phyloP scores from a whole-genome alignment of 2,888 invertebrate species.

The Lithophane ornitopus region DNA sequence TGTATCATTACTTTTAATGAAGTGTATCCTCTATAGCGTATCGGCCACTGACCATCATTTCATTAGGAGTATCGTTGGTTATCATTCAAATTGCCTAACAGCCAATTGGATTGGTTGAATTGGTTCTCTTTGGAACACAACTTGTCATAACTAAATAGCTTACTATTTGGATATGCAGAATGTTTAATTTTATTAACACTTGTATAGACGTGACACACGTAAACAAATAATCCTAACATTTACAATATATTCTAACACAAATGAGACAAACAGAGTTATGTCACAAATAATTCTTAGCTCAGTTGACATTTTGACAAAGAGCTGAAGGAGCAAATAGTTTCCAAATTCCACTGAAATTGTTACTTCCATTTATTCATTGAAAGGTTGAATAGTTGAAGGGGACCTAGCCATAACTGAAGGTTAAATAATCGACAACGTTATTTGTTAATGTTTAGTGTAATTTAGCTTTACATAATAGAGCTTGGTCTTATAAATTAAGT shows the following conservation, averaged over 20 bases:
- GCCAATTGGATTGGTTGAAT: neutral
- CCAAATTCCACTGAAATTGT: slow-evolving; percentile 18
- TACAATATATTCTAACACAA: slow-evolving; percentile 1
- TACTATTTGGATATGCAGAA: neutral
- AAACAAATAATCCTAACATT: slow-evolving; percentile 2
- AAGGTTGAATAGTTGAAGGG: slow-evolving; percentile 10
- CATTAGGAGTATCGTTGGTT: neutral
- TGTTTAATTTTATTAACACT: slow-evolving; percentile 5
- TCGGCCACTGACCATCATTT: slow-evolving; percentile 10
- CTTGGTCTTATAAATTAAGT: slow-evolving; percentile 21
- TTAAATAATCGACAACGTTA: slow-evolving; percentile 26
- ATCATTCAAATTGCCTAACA: too few species aligned
- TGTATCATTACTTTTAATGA: slow-evolving; percentile 1
- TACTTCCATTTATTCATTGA: slow-evolving; percentile 26
- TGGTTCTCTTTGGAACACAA: neutral
- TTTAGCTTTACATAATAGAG: slow-evolving; percentile 8
- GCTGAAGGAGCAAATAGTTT: slow-evolving; percentile 23
- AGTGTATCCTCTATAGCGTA: slow-evolving; percentile 6
- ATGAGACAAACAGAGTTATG: slow-evolving; percentile 10
- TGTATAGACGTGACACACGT: neutral
- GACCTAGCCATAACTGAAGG: slow-evolving; percentile 27
- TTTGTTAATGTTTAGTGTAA: slow-evolving; percentile 36
- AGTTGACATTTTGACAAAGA: slow-evolving; percentile 32
- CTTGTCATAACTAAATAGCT: neutral
- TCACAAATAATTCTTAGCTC: slow-evolving; percentile 7